Base-by-base conservation (phyloP, 2,888 invertebrate genomes). In the Drosophila monieri region DNA sequence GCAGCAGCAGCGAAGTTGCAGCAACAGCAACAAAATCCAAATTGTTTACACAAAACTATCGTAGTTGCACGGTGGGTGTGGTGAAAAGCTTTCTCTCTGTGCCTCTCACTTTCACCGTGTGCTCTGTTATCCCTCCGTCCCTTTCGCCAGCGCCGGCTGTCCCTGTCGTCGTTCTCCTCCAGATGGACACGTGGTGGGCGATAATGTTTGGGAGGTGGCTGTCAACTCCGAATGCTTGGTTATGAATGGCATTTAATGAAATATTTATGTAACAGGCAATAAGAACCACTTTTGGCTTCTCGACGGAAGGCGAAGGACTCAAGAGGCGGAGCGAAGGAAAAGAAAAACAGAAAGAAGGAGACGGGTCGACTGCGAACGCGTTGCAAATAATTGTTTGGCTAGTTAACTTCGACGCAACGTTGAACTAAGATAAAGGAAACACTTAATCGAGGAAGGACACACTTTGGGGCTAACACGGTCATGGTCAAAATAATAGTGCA, bases 241-340 rank as follows among this genome's bases (percentile, higher is more conserved):
- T 83, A 85, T 84, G 88, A 84, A 88, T 84, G 88, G 72, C 74
- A 68, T 83, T 78, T 77, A 76, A 76, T 83, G 56, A 79, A 81
- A 85, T 83, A 84, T 84, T 84, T 84, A 84, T 85, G 62, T 81
- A 81, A 81, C 75, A 58, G 65, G 68, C 79, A 71, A 85, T 70
- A 61, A 61, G 67, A 69, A 72, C 67, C 53, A 65, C 76, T 64
- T 59, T 48, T 64, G 47, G 52, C 44, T 69, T 56, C 43, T 53
- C 18, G 49, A 57, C 53, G 41, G 30, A 8, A n/a, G 5, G 9
- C 35, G 21, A 39, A 6, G n/a, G 18, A 23, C 21, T 23, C 2
- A 4, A 47, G n/a, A 47, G 5, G 18, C 10, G 10, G 32, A 12
- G 35, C 9, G 37, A 64, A 12, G 39, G 9, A n/a, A 12, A 12